Evolutionary conservation across 2,797 vertebrate genomes (phyloP), one percentile per base, ranked within the genome.

Genomic region (Acestrorhynchus altus): DNA sequence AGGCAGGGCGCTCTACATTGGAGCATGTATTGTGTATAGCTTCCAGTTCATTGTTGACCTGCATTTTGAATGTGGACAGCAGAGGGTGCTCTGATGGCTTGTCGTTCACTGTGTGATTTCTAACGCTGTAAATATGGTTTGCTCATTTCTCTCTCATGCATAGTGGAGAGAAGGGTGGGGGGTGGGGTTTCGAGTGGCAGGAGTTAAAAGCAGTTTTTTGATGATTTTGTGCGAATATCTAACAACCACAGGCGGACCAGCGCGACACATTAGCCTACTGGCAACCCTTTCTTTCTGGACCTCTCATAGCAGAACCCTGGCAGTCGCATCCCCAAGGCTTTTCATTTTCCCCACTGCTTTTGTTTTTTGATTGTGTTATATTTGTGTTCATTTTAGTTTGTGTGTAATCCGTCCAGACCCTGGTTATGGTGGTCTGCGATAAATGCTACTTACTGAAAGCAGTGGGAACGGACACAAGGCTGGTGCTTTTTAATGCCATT

Each of bases 401-500:
- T 68, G 40, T 82, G 76, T 65, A 60, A 72, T 64, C 7, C 59
- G 35, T 54, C 70, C 72, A 47, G 28, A 44, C 57, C 9, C 66
- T 67, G 63, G 71, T 73, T 60, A 46, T 79, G 63, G 69, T 47
- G 68, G 57, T 70, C 51, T 44, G 68, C 60, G 64, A 79, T 78
- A 73, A 64, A 80, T 72, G 72, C 46, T 72, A 76, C 44, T 75
- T 54, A 44, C 54, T 59, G 35, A 64, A 31, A 28, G 26, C 59
- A 59, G 42, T 64, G 35, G 42, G 40, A 42, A 15, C n/a, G 20
- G 26, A 35, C 47, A 69, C 73, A 76, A 66, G 47, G 47, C 72
- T 76, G 75, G 68, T 78, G 70, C 61, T 74, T 61, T 52, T 59
- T 73, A 76, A 81, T 26, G 47, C 63, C 63, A 51, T 59, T 79